These are phyloP conservation scores for Galago senegalensis DNA, from an alignment of 2,797 vertebrate genomes.

Conservation along the genomic window DNA sequence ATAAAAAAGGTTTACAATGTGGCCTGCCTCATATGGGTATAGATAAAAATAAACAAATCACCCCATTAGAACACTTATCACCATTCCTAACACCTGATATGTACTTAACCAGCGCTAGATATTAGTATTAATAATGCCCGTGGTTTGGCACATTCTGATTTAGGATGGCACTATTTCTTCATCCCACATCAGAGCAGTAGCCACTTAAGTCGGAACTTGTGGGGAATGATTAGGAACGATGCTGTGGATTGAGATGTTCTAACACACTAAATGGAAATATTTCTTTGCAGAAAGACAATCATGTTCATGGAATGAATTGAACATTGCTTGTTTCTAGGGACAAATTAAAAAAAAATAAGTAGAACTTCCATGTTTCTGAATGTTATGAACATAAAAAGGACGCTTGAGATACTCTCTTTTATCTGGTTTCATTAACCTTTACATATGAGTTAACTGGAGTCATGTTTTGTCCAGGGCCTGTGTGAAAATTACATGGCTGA, in stretches of 20 bases:
- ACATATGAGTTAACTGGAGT: too few relatives aligned
- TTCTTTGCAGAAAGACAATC: background rate
- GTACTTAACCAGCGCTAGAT: background rate
- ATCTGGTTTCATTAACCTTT: background rate
- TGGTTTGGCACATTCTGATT: constrained; percentile 1
- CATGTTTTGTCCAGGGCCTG: background rate
- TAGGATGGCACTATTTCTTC: background rate
- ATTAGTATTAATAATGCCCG: background rate
- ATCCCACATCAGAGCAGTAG: background rate
- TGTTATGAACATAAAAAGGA: background rate
- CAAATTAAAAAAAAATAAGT: constrained; percentile 32
- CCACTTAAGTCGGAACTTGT: background rate
- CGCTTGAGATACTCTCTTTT: background rate
- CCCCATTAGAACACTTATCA: background rate
- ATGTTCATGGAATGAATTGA: background rate
- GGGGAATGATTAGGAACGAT: background rate
- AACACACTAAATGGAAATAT: background rate
- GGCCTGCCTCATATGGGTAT: background rate
- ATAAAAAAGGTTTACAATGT: background rate
- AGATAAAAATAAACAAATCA: background rate
- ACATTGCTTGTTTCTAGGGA: background rate
- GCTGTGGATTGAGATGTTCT: background rate
- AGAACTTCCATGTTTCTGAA: background rate
- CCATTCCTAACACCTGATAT: background rate
- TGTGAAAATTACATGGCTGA: background rate